Percentiles rank a stretch among this genome's conserved stretches.
Evolutionary conservation across 1,140 invertebrate species (phyloP).

Genomic region (Drosophila busckii): DNA sequence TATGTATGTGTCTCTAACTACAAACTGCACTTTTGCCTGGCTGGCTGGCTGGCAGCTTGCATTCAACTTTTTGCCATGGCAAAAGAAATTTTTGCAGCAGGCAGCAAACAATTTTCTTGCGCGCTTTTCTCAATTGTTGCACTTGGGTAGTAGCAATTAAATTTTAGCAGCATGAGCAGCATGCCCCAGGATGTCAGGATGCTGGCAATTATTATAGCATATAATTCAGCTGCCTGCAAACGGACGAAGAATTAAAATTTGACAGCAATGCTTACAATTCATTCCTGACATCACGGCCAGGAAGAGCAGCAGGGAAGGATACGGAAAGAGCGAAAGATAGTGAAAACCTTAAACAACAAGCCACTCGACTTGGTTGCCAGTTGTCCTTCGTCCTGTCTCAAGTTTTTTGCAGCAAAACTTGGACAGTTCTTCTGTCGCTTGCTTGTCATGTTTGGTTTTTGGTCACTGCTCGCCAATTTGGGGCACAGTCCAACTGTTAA

Average conservation of each 20-base stretch:
- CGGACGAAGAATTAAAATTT: no score
- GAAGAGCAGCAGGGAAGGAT: no score
- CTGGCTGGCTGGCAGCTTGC: slow-evolving; percentile 31
- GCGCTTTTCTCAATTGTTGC: slow-evolving; percentile 55
- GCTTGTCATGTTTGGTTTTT: slow-evolving; percentile 45
- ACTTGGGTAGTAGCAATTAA: slow-evolving; percentile 15
- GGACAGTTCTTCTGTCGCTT: no score
- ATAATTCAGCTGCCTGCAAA: no score
- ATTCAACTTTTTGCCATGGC: slow-evolving; percentile 42
- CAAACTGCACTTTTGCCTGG: slow-evolving; percentile 40
- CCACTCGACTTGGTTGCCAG: no score
- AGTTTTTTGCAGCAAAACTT: slow-evolving; percentile 25
- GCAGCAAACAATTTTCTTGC: slow-evolving; percentile 16
- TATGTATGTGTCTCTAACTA: slow-evolving; percentile 12
- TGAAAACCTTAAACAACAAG: no score
- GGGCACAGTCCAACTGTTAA: slow-evolving; percentile 30
- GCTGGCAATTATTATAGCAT: slow-evolving; percentile 1
- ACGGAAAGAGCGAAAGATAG: no score
- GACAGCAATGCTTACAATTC: no score
- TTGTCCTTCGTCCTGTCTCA: no score
- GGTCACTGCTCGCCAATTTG: slow-evolving; percentile 41
- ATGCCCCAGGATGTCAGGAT: no score
- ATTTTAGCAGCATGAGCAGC: slow-evolving; percentile 7
- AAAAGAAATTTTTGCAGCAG: slow-evolving; percentile 50
- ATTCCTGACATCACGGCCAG: no score